Conservation (phyloP, 2,113 vertebrate genomes). For the Rousettus leschenaultii region DNA sequence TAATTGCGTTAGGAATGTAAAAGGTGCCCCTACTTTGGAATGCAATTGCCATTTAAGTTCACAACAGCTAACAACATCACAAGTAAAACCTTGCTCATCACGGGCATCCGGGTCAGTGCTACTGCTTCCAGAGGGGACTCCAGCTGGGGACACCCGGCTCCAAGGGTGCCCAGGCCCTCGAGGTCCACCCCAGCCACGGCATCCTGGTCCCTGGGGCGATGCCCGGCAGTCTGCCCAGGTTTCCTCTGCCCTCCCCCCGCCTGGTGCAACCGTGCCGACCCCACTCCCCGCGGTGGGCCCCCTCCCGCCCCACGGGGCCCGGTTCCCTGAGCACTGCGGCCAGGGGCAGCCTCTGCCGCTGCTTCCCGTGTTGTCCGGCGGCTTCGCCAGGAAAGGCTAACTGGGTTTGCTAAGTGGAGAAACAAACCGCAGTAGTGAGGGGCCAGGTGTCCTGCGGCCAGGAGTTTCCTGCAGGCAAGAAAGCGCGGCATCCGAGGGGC, state of each 20-base stretch:
- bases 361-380: neutral
- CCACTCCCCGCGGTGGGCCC: accelerated
- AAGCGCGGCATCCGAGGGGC: no score
- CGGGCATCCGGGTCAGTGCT: neutral
- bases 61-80: accelerated
- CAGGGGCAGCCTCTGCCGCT: accelerated
- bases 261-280: no score
- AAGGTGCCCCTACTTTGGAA: no score
- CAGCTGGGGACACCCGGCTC: neutral
- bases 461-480: neutral
- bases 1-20: neutral
- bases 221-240: neutral
- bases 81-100: neutral
- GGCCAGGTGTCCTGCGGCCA: neutral
- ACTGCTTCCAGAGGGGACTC: neutral
- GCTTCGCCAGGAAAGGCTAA: no score
- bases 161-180: neutral
- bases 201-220: accelerated
- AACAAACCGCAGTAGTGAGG: accelerated
- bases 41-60: neutral
- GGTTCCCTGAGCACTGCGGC: neutral
- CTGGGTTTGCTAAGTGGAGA: neutral
- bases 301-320: neutral
- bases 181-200: neutral
- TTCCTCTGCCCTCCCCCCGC: no score